phyloP scores from a whole-genome alignment of 2,888 invertebrate genomes.

The Pachliopta kotzebuea region DNA sequence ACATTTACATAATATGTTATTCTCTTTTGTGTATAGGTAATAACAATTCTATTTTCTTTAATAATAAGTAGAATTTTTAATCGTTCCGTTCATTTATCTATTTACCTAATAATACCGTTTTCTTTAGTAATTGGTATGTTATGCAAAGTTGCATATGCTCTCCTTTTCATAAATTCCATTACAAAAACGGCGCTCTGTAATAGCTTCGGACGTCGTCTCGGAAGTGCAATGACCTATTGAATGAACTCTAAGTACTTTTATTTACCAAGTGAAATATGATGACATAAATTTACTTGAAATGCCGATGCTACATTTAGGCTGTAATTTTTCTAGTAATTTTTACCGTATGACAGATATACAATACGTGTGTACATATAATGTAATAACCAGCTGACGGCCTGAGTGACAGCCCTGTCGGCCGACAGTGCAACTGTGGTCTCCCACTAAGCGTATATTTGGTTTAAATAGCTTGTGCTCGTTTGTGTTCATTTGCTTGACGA shows the following conservation, averaged over 20 bases:
- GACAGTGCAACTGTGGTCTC: constrained; percentile 64
- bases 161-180: constrained; percentile 52
- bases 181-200: constrained; percentile 66
- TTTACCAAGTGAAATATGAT: constrained; percentile 32
- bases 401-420: constrained; percentile 43
- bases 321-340: constrained; percentile 21
- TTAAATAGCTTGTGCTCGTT: constrained; percentile 77
- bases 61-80: not conserved
- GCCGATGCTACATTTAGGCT: not conserved
- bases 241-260: constrained; percentile 53
- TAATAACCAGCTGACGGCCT: constrained; percentile 67
- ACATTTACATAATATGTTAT: constrained; percentile 47
- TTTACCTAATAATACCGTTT: constrained; percentile 28
- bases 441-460: constrained; percentile 79
- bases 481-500: constrained; percentile 70
- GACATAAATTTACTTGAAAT: constrained; percentile 29
- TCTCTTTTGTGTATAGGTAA: constrained; percentile 40
- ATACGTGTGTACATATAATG: constrained; percentile 39
- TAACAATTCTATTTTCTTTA: constrained; percentile 12
- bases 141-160: constrained; percentile 42
- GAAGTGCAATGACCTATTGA: constrained; percentile 79
- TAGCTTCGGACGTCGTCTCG: constrained; percentile 69
- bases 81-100: not conserved
- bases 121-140: constrained; percentile 36
- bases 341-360: constrained; percentile 20